phyloP scores from a whole-genome alignment of 1,140 invertebrate species.

The Ridgeia piscesae region DNA sequence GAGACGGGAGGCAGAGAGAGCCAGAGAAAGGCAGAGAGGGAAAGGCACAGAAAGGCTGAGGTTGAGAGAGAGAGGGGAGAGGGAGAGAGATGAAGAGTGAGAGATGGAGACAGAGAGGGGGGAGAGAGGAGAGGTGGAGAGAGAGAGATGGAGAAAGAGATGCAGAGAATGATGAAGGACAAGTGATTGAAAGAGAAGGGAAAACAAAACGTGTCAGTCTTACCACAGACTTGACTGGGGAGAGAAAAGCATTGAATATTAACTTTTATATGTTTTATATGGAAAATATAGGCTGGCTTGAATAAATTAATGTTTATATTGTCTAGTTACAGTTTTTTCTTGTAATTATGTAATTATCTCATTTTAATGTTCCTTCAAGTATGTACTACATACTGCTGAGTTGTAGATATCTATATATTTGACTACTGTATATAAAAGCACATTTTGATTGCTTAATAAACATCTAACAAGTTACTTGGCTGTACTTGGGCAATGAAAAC shows the following conservation, averaged over 20 bases:
- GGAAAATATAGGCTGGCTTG: not conserved
- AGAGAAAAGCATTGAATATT: not conserved
- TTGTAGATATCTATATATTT: not conserved
- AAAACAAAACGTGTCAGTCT: no score
- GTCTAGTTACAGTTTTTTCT: not conserved
- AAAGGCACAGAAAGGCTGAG: no score
- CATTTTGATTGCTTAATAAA: not conserved
- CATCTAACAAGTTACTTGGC: not conserved
- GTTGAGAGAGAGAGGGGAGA: no score
- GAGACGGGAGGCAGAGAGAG: no score
- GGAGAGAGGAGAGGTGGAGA: no score
- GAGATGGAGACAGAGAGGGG: no score
- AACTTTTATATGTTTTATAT: not conserved
- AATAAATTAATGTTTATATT: not conserved
- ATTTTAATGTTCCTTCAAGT: not conserved
- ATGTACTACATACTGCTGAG: not conserved
- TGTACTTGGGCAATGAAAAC: not conserved
- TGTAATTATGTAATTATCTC: not conserved
- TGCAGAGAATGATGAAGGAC: no score
- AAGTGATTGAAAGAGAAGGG: no score
- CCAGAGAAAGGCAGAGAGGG: no score
- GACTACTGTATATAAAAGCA: not conserved
- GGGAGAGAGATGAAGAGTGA: no score
- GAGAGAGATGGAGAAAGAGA: no score
- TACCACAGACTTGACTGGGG: no score